A percentile compares a stretch with the other conserved stretches of the same genome.
Evolutionary conservation across 2,113 vertebrate species (phyloP).

Genomic region (Pandion haliaetus): DNA sequence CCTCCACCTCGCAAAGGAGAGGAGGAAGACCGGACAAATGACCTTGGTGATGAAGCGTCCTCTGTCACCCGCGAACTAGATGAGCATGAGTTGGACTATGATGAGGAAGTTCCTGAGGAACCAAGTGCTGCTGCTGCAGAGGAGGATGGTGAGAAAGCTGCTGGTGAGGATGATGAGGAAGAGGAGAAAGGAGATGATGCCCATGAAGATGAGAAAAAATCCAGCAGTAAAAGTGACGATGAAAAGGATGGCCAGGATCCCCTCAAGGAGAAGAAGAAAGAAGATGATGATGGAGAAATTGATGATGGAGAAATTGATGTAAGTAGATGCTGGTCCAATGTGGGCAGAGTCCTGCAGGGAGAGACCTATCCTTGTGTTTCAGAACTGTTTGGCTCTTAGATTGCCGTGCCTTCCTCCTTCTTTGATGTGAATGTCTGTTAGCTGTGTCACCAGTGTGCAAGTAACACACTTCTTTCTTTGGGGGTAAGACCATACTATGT

Average conservation of each 20-base stretch:
- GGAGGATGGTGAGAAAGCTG: constrained; percentile 78
- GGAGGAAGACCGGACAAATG: constrained; percentile 70
- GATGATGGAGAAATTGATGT: constrained; percentile 98
- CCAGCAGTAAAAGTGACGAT: constrained; percentile 22
- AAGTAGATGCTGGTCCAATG: constrained; percentile 66
- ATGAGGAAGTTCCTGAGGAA: constrained; percentile 96
- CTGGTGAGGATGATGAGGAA: constrained; percentile 83
- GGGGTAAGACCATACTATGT: neutral
- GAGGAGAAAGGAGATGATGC: constrained; percentile 73
- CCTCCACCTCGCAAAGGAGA: constrained; percentile 48
- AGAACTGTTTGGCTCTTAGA: neutral
- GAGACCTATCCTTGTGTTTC: neutral
- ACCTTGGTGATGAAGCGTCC: constrained; percentile 87
- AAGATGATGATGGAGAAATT: constrained; percentile 95
- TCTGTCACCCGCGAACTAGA: constrained; percentile 94
- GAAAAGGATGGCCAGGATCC: constrained; percentile 80
- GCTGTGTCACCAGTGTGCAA: neutral
- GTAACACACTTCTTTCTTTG: neutral
- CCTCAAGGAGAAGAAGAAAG: constrained; percentile 90
- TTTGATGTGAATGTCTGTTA: neutral
- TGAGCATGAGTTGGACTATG: constrained; percentile 96
- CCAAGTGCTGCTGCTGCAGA: constrained; percentile 72
- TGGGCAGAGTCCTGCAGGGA: neutral
- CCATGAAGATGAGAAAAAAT: constrained; percentile 55
- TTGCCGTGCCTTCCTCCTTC: neutral